These are phyloP conservation scores for Gymnothorax reevesii DNA, from an alignment of 2,797 vertebrate genomes.

Conservation along the genomic window DNA sequence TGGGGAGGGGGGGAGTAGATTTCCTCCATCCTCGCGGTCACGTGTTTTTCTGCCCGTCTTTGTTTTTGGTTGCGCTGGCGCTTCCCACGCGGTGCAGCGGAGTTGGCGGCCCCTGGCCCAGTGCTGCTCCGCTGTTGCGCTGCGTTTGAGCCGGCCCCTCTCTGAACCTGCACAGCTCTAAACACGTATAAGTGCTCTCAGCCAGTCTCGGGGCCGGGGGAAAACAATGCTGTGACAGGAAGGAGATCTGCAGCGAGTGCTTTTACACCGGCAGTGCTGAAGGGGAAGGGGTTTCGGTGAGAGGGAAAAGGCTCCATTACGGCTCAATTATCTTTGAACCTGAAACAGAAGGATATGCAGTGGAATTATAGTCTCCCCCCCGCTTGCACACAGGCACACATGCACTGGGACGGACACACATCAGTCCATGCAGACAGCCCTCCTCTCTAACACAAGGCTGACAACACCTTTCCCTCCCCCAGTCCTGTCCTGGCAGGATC, in stretches of 20 bases:
- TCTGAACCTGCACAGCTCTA: conserved; percentile 71
- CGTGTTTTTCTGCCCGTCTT: conserved; percentile 48
- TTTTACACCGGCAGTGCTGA: conserved; percentile 44
- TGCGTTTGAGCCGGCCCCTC: conserved; percentile 60
- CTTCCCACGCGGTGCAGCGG: conserved; percentile 59
- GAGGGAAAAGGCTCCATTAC: conserved; percentile 49
- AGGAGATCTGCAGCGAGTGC: conserved; percentile 58
- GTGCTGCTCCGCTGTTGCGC: conserved; percentile 61
- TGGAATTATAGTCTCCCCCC: conserved; percentile 39
- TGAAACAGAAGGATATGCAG: conserved; percentile 46
- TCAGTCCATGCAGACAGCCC: conserved; percentile 11
- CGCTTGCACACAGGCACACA: conserved; percentile 20
- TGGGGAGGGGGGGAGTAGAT: not conserved
- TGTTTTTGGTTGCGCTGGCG: conserved; percentile 61
- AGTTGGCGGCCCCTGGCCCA: conserved; percentile 54
- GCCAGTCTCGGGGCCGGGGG: conserved; percentile 58
- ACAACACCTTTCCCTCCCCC: not conserved
- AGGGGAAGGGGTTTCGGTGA: conserved; percentile 27
- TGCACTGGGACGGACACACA: conserved; percentile 17
- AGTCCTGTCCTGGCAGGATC: not conserved
- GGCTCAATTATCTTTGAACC: conserved; percentile 56
- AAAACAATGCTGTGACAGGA: conserved; percentile 72
- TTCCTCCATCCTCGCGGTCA: conserved; percentile 12
- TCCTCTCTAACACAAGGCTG: conserved; percentile 3
- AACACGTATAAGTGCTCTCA: conserved; percentile 70